Conservation (phyloP, 1,140 invertebrate species). For the Dinothrombium tinctorium region DNA sequence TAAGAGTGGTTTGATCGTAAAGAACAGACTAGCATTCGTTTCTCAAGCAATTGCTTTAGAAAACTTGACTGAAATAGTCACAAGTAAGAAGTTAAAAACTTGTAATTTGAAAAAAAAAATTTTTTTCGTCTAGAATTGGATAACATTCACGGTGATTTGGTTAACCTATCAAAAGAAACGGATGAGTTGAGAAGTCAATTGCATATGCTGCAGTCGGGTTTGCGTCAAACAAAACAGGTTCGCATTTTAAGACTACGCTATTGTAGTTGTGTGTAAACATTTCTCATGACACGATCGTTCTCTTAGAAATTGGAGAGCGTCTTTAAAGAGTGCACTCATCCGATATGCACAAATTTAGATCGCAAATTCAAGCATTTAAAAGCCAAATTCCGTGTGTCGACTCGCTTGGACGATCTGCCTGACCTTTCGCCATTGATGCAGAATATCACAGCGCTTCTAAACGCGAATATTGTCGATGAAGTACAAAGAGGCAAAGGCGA, state of each 20-base stretch:
- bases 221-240: constrained; percentile 2
- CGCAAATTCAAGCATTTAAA: constrained; percentile 1
- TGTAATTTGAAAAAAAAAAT: not conserved
- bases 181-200: constrained; percentile 2
- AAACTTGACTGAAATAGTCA: constrained; percentile 42
- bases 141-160: constrained; percentile 10
- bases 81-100: constrained; percentile 6
- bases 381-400: constrained; percentile 5
- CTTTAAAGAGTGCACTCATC: constrained; percentile 6
- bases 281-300: not conserved
- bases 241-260: not conserved
- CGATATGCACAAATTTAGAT: constrained; percentile 6
- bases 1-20: constrained; percentile 40
- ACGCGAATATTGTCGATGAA: constrained; percentile 8
- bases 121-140: constrained; percentile 6
- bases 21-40: constrained; percentile 37
- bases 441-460: constrained; percentile 9
- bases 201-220: not conserved
- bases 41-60: constrained; percentile 44
- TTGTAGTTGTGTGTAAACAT: not conserved
- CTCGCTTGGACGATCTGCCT: constrained; percentile 9
- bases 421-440: constrained; percentile 6
- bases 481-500: constrained; percentile 10
- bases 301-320: constrained; percentile 7
- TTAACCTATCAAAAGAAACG: constrained; percentile 6